Base-by-base conservation (phyloP, 1,140 invertebrate genomes). In the Halictus rubicundus region DNA sequence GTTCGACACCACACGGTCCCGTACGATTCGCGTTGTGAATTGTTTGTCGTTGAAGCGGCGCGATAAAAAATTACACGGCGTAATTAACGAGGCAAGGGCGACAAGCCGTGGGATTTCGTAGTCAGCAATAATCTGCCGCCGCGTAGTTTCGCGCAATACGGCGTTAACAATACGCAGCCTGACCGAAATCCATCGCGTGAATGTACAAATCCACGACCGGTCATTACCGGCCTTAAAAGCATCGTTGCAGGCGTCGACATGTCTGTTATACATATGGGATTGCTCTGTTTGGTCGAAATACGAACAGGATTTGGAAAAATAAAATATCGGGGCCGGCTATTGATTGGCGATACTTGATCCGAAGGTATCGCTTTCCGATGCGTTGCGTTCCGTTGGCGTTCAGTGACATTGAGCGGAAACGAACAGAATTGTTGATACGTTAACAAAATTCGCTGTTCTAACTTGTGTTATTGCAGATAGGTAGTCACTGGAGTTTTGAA, bases 161-260 rank as follows among this genome's bases (percentile, higher is more conserved):
- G 71, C 68, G 66, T 75, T 61, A 69, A 69, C 64, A 54, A 74
- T 68, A 46, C 68, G 57, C 6, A 2, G 37, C 46, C 60, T 46
- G n/a, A 42, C 27, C 39, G 71, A 84, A 81, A 86, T 84, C 79
- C 74, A 46, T 75, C 76, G 54, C 70, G 74, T 63, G 74, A 74
- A 84, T 85, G 81, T 82, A 84, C 84, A 84, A 84, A 84, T 84
- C 79, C 84, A 52, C 32, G 66, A 57, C 42, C 66, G 57, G 57
- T 61, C 59, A 84, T 82, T 82, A 82, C 39, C n/a, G 19, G 49
- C 42, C 52, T 86, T 81, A 76, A 84, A 82, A 78, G 23, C 59
- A 16, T 65, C 66, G 65, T 73, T 23, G 16, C 14, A 12, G 21
- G 21, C 59, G 25, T 32, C 42, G n/a, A 64, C 32, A 37, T 46